Evolutionary conservation across 2,113 vertebrate genomes (phyloP).

Genomic region (Limanda limanda): DNA sequence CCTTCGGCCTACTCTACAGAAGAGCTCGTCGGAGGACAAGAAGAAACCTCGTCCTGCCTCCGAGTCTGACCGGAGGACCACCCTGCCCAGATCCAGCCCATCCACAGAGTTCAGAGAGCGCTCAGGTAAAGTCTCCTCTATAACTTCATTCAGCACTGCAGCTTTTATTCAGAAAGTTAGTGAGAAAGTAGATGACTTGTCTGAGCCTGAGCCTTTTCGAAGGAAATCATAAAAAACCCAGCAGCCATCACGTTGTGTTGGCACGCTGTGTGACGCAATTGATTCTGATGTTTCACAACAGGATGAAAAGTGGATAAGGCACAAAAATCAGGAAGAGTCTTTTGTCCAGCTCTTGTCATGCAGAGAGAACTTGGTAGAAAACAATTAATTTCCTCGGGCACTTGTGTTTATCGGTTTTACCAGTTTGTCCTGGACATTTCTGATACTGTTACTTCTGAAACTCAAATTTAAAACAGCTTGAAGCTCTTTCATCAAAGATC

Average conservation of each 20-base stretch:
- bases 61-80: conserved; percentile 76
- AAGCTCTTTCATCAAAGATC: too few species aligned
- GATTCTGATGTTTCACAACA: neutral
- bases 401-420: neutral
- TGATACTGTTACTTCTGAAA: too few species aligned
- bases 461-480: too few species aligned
- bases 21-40: conserved; percentile 69
- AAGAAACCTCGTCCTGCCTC: conserved; percentile 71
- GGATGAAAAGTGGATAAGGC: neutral
- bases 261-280: neutral
- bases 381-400: neutral
- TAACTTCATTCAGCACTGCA: neutral
- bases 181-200: neutral
- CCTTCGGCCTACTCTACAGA: conserved; percentile 58
- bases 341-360: neutral
- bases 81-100: conserved; percentile 75
- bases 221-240: neutral
- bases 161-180: neutral
- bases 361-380: neutral
- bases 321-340: neutral
- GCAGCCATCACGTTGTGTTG: too few species aligned
- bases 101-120: conserved; percentile 80
- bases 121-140: conserved; percentile 65
- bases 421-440: too few species aligned
- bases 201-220: neutral